phyloP scores from a whole-genome alignment of 2,888 invertebrate genomes.

The Glaucopsyche alexis region DNA sequence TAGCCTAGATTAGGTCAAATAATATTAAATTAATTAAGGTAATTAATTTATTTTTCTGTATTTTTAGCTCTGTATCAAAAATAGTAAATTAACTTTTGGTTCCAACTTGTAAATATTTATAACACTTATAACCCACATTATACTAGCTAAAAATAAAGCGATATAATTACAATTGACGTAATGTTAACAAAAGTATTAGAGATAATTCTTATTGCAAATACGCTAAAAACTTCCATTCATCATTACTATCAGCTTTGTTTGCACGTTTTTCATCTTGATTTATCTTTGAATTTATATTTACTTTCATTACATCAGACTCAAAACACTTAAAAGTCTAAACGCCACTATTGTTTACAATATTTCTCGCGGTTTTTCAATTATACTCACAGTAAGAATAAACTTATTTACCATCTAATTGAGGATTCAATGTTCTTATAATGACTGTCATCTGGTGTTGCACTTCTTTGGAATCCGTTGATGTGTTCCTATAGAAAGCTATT shows the following conservation, averaged over 20 bases:
- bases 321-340: background rate
- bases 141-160: background rate
- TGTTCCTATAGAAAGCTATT: constrained; percentile 25
- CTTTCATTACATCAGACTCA: background rate
- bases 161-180: constrained; percentile 8
- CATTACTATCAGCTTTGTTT: background rate
- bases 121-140: background rate
- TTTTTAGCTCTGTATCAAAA: too few species aligned
- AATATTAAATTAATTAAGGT: too few species aligned
- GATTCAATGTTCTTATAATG: constrained; percentile 15
- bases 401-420: constrained; percentile 15
- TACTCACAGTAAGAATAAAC: too few species aligned
- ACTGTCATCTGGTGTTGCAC: constrained; percentile 22
- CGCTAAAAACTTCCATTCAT: background rate
- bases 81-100: background rate
- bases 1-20: too few species aligned
- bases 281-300: background rate
- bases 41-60: too few species aligned
- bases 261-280: background rate
- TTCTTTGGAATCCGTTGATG: constrained; percentile 14
- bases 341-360: background rate
- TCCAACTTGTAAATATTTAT: background rate
- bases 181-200: background rate
- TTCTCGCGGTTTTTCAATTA: too few species aligned
- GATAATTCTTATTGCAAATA: constrained; percentile 13